Base-by-base conservation (phyloP, 2,888 invertebrate genomes). In the Pseudococcus longispinus region DNA sequence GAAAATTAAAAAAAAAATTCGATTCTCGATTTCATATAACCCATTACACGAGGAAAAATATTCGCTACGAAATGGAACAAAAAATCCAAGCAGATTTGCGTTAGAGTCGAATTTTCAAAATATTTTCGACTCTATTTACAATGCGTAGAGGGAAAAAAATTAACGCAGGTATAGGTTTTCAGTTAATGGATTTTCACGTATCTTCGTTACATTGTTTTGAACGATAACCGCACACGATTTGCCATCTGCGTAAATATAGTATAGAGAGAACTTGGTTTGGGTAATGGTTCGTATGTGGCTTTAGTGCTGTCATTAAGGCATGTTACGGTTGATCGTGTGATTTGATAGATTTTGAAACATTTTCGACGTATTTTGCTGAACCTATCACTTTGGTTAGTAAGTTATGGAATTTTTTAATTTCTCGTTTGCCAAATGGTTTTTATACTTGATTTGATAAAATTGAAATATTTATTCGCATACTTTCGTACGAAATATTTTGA, bases 141-240 rank as follows among this genome's bases (percentile, higher is more conserved):
- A 15, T 26, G 13, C 13, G 1, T 15, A 65, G 65, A 0, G 11
- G 8, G 26, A 37, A 37, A 65, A 8, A 29, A 70, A 70, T 29
- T 26, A 29, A 29, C 23, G 70, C 9, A 37, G 37, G 37, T 70
- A 29, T 70, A 70, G 70, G 70, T 70, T 70, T 70, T 70, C 70
- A 29, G 70, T 70, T 70, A 70, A 70, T 70, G 70, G 70, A 70
- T 70, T 70, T 70, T 70, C 70, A 18, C 70, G 70, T 70, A 29
- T 60, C 60, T 60, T 60, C 51, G 60, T 23, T 60, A 60, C 15
- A 29, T 70, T 70, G 70, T 70, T 26, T 70, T 29, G 70, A 70
- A 70, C 18, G 70, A 70, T 70, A 70, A 70, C 70, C 70, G 37
- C 37, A 37, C 37, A 70, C 70, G 0, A 70, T 18, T 29, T 29